phyloP scores from a whole-genome alignment of 2,888 invertebrate species.

The Auanema freiburgensis region DNA sequence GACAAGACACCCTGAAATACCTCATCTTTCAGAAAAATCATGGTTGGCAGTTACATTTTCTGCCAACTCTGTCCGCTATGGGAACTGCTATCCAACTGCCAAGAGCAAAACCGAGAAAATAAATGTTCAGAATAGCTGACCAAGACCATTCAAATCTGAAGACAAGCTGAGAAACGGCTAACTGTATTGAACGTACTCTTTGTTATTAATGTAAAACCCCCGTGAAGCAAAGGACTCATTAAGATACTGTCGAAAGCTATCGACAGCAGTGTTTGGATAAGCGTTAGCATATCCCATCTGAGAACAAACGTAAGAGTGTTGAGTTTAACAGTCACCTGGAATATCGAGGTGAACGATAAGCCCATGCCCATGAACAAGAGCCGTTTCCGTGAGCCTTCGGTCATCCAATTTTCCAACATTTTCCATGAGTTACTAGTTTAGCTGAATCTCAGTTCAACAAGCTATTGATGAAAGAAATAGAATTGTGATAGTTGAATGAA shows the following conservation, averaged over 20 bases:
- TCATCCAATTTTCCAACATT: constrained; percentile 9
- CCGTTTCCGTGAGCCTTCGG: neutral
- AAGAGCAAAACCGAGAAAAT: constrained; percentile 52
- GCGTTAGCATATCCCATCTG: constrained; percentile 58
- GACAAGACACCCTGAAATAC: constrained; percentile 32
- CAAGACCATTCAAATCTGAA: constrained; percentile 50
- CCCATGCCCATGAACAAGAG: constrained; percentile 20
- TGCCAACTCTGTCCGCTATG: constrained; percentile 51
- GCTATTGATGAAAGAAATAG: too few species aligned
- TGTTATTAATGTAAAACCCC: neutral
- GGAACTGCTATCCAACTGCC: constrained; percentile 48
- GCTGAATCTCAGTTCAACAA: too few species aligned
- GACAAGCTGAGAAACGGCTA: constrained; percentile 7
- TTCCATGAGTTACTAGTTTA: too few species aligned
- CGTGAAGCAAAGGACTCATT: constrained; percentile 22
- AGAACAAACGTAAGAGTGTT: neutral
- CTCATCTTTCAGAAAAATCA: neutral
- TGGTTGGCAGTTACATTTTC: constrained; percentile 42
- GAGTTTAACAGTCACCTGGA: constrained; percentile 14
- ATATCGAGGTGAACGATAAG: constrained; percentile 26
- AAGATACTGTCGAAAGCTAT: constrained; percentile 33
- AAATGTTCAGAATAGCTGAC: constrained; percentile 52
- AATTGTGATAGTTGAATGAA: too few species aligned
- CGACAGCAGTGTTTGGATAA: constrained; percentile 55
- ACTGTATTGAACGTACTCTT: constrained; percentile 5